phyloP scores from a whole-genome alignment of 2,888 invertebrate genomes.

The Phania funesta region DNA sequence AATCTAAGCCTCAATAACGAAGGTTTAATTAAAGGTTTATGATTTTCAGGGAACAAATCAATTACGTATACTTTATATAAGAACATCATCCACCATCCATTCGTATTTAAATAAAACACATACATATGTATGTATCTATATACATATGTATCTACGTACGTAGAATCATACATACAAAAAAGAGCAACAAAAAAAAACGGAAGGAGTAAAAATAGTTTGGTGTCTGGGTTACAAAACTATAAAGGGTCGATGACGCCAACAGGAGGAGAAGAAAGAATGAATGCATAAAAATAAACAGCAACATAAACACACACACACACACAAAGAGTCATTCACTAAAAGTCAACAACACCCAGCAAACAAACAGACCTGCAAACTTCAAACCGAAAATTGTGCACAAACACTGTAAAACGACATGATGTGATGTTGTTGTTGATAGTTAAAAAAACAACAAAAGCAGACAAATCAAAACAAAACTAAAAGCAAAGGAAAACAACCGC shows the following conservation, averaged over 20 bases:
- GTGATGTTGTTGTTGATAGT: constrained; percentile 31
- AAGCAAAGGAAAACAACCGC: constrained; percentile 14
- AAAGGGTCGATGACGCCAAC: constrained; percentile 67
- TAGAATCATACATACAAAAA: background rate
- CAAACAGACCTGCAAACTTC: constrained; percentile 18
- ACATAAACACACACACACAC: constrained; percentile 33
- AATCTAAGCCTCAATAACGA: too few relatives aligned
- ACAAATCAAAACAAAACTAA: constrained; percentile 54
- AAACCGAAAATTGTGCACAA: background rate
- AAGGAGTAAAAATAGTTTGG: constrained; percentile 61
- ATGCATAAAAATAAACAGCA: constrained; percentile 27
- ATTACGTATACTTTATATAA: too few relatives aligned
- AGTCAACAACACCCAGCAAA: constrained; percentile 63
- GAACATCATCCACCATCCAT: too few relatives aligned
- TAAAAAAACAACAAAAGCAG: constrained; percentile 62
- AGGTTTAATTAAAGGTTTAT: too few relatives aligned
- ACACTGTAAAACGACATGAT: constrained; percentile 36
- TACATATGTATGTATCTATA: background rate
- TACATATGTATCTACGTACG: background rate
- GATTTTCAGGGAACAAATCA: too few relatives aligned
- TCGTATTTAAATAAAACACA: too few relatives aligned
- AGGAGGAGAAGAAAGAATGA: constrained; percentile 35
- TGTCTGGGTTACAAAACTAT: constrained; percentile 65
- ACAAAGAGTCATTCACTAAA: constrained; percentile 65
- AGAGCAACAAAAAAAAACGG: constrained; percentile 34